Evolutionary conservation across 2,888 invertebrate genomes (phyloP).

Genomic region (Xanthostigma xanthostigma): DNA sequence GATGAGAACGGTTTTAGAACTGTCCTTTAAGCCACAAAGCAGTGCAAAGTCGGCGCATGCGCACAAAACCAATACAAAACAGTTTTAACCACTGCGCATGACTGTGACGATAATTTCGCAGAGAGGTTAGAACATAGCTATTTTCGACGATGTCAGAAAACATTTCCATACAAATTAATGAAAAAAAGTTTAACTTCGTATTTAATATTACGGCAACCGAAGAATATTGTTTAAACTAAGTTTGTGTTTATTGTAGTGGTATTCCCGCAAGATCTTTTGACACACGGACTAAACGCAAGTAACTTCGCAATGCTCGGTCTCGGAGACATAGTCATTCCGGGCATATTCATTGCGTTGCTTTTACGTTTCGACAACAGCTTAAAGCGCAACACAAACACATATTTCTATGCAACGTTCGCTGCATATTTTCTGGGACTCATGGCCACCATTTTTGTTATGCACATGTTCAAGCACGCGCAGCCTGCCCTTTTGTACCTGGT

Average conservation of each 20-base stretch:
- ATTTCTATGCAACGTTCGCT: conserved; percentile 79
- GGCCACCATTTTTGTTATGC: conserved; percentile 94
- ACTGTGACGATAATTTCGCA: no score
- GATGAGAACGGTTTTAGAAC: no score
- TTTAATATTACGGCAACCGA: no score
- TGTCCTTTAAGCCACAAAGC: no score
- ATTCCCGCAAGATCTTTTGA: conserved; percentile 94
- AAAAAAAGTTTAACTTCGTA: no score
- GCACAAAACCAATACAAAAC: no score
- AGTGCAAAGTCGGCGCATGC: no score
- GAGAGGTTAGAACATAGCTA: no score
- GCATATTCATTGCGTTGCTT: conserved; percentile 94
- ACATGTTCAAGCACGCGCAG: conserved; percentile 95
- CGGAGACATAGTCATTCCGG: conserved; percentile 98
- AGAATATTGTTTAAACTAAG: no score
- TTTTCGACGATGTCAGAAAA: no score
- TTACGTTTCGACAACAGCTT: conserved; percentile 88
- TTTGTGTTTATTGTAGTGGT: conserved; percentile 46
- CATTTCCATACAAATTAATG: no score
- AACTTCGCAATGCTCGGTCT: conserved; percentile 99
- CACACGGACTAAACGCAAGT: conserved; percentile 75
- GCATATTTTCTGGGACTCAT: conserved; percentile 90
- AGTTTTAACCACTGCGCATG: no score
- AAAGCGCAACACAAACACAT: conserved; percentile 64
- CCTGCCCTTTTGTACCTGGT: conserved; percentile 95